phyloP scores from a whole-genome alignment of 2,888 invertebrate species.

The Melolontha melolontha region DNA sequence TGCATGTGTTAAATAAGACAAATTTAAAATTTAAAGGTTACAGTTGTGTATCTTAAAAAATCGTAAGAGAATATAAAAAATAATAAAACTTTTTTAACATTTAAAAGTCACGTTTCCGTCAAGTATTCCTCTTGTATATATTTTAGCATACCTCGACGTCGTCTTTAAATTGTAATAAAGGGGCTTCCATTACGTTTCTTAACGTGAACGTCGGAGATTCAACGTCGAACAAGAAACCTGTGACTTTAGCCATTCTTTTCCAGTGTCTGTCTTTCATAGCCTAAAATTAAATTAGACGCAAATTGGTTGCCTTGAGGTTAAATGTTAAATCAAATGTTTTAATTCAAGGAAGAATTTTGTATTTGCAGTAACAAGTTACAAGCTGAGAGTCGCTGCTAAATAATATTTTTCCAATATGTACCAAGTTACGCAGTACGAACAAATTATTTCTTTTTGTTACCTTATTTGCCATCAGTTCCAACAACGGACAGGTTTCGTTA shows the following conservation, averaged over 20 bases:
- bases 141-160: constrained; percentile 78
- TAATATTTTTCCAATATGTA: no score
- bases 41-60: no score
- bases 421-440: not conserved
- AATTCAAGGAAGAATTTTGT: no score
- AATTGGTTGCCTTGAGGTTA: no score
- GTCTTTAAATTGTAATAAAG: constrained; percentile 83
- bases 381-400: no score
- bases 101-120: no score
- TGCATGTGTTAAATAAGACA: no score
- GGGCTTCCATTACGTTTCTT: constrained; percentile 86
- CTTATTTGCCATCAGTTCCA: constrained; percentile 90
- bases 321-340: no score
- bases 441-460: constrained; percentile 54
- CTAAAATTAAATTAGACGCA: constrained; percentile 51
- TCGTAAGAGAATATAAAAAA: no score
- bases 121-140: not conserved
- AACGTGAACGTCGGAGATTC: constrained; percentile 84
- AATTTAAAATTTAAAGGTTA: no score
- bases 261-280: constrained; percentile 71
- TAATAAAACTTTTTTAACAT: not conserved
- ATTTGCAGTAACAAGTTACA: no score
- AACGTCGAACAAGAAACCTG: constrained; percentile 78
- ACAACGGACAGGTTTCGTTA: constrained; percentile 85
- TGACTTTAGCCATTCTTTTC: constrained; percentile 70